Evolutionary conservation across 2,888 invertebrate species (phyloP).

Genomic region (Suillia variegata): DNA sequence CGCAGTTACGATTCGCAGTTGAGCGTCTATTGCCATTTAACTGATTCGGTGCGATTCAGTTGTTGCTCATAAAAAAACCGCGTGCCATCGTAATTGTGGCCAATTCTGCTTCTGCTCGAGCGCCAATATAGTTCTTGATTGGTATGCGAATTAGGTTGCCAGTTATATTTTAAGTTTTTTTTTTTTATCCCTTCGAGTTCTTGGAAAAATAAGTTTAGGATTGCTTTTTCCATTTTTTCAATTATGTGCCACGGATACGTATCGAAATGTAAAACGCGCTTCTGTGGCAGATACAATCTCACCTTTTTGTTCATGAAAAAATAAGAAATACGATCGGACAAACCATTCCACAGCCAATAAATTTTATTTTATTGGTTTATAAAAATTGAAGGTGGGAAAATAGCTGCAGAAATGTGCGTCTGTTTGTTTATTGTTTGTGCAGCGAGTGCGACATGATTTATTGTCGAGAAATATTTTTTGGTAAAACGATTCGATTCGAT

Average conservation of each 20-base stretch:
- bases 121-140: slow-evolving; percentile 30
- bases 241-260: neutral
- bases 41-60: too few species aligned
- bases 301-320: neutral
- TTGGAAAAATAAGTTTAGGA: slow-evolving; percentile 26
- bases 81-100: slow-evolving; percentile 43
- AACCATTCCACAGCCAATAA: slow-evolving; percentile 6
- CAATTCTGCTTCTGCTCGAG: slow-evolving; percentile 50
- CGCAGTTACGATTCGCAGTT: too few species aligned
- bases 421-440: slow-evolving; percentile 45
- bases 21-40: too few species aligned
- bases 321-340: too few species aligned
- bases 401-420: slow-evolving; percentile 30
- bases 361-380: slow-evolving; percentile 17
- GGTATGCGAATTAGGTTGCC: slow-evolving; percentile 15
- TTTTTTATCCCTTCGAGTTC: slow-evolving; percentile 42
- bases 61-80: too few species aligned
- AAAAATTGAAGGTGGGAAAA: slow-evolving; percentile 39
- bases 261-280: neutral
- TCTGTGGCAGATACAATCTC: neutral
- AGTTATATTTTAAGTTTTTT: slow-evolving; percentile 3
- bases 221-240: neutral
- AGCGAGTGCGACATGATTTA: slow-evolving; percentile 47
- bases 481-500: slow-evolving; percentile 42
- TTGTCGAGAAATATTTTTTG: slow-evolving; percentile 35